phyloP scores from a whole-genome alignment of 2,113 vertebrate species.

The Leucosticte australis region DNA sequence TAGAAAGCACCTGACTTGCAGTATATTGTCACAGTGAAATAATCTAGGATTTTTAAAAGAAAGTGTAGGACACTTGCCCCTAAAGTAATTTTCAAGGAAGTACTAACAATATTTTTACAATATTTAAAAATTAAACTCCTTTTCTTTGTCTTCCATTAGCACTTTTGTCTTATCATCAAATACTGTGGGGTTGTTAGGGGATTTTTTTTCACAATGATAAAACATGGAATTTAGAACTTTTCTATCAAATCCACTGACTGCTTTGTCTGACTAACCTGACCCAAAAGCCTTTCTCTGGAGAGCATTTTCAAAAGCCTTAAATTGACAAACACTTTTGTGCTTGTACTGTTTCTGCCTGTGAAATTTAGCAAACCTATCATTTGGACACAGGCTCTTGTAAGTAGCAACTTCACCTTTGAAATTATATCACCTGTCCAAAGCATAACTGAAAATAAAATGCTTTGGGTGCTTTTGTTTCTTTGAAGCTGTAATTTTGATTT shows the following conservation, averaged over 20 bases:
- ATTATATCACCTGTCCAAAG: background rate
- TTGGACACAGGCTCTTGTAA: background rate
- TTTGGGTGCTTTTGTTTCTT: background rate
- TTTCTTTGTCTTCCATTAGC: background rate
- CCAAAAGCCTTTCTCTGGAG: background rate
- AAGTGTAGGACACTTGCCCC: fast-evolving
- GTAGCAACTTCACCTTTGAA: background rate
- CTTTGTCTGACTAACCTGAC: background rate
- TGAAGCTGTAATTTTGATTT: background rate
- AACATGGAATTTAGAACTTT: background rate
- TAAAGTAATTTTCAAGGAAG: background rate
- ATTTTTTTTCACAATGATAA: background rate
- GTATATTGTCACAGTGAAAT: background rate
- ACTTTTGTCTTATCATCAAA: background rate
- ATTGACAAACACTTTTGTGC: background rate
- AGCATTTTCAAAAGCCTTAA: background rate
- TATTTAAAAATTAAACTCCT: background rate
- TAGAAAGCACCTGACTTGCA: background rate
- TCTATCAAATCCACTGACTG: background rate
- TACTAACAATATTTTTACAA: background rate
- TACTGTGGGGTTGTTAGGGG: fast-evolving
- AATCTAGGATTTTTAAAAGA: background rate
- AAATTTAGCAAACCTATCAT: background rate
- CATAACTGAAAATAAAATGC: background rate
- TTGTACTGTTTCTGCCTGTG: background rate